Evolutionary conservation across 2,888 invertebrate genomes (phyloP), one percentile per base, ranked within the genome.

Genomic region (Holacanthella duospinosa): DNA sequence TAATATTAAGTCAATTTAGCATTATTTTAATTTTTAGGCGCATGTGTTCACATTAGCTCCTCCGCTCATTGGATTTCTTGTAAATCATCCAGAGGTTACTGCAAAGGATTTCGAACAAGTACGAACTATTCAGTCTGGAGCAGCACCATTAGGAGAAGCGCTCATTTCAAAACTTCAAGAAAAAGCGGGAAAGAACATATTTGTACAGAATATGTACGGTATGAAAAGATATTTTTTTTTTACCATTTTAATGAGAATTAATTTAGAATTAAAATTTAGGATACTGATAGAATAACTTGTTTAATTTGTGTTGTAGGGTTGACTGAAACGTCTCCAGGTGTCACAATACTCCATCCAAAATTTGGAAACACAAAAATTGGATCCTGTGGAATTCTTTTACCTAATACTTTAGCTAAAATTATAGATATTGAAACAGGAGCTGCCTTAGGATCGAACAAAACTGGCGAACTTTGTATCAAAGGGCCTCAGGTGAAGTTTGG

Each of bases 51-150:
- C 65, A 57, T 83, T 87, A 1, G 90, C 89, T 1, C 90, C 91
- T 0, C 89, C 89, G 0, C 78, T 91, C 9, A 77, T 89, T 25
- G 79, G 87, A 1, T 88, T 89, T 77, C 76, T 90, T 63, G 85
- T 86, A 0, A 84, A 86, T 21, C 86, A 84, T 75, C 82, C 88
- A 0, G 77, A 81, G 29, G 84, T 89, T 4, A 83, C 81, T 59
- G 81, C 82, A 68, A 84, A 84, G 63, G 86, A 88, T 73, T 76
- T 89, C 56, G 79, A 82, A 28, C 82, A 81, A 0, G 79, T 90
- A 0, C 81, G 82, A 64, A 80, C 80, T 2, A 81, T 89, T 27
- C 82, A 86, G 74, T 84, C 61, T 64, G 43, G 19, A 61, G 89
- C 89, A 0, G 89, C 89, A 0, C 86, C 89, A 0, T 70, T 79